Evolutionary conservation across 2,888 invertebrate genomes (phyloP).

Genomic region (Sympetrum striolatum): DNA sequence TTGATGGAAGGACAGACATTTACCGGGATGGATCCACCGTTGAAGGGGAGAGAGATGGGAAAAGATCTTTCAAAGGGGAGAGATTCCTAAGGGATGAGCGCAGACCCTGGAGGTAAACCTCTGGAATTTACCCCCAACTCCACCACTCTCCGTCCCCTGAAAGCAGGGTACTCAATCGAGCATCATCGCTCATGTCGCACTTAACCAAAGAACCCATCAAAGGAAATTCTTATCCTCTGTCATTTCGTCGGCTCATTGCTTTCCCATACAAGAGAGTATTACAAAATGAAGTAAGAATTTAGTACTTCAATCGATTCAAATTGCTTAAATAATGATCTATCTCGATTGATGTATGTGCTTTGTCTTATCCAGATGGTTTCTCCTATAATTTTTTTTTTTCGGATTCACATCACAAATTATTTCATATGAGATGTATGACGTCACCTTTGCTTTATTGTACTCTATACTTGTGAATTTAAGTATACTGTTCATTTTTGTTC

Average conservation of each 20-base stretch:
- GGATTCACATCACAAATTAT: no score
- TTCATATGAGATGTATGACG: no score
- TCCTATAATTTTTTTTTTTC: no score
- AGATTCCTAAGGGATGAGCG: not conserved
- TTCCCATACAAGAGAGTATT: not conserved
- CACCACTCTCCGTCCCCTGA: not conserved
- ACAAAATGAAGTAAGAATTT: no score
- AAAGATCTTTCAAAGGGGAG: not conserved
- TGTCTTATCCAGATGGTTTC: no score
- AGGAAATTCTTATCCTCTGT: not conserved
- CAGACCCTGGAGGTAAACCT: conserved; percentile 3
- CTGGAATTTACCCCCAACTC: not conserved
- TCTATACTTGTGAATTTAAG: no score
- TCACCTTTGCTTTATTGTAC: no score
- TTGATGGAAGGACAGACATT: not conserved
- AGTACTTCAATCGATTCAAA: no score
- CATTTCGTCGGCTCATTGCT: not conserved
- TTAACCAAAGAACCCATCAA: not conserved
- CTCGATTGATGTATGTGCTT: no score
- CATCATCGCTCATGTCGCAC: not conserved
- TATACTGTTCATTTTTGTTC: no score
- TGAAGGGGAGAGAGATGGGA: not conserved
- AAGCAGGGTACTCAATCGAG: not conserved
- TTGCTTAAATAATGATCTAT: no score
- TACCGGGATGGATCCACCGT: not conserved